These are phyloP conservation scores for Rhimphoctona megacephalus DNA, from an alignment of 2,888 invertebrate genomes.

Conservation along the genomic window DNA sequence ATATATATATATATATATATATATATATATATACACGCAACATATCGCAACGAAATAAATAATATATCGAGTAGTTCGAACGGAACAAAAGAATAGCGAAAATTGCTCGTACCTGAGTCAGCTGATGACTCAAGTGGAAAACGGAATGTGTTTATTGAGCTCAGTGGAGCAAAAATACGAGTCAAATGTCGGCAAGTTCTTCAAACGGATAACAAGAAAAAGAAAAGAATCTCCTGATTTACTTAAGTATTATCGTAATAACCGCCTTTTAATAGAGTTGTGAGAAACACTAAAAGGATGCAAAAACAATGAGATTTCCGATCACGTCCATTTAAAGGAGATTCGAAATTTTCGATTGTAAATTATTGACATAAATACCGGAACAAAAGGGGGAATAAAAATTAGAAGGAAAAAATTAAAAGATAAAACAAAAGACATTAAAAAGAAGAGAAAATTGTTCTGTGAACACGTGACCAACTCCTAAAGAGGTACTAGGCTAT, in stretches of 20 bases:
- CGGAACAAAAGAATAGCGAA: not conserved
- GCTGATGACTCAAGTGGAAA: not conserved
- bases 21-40: conserved; percentile 32
- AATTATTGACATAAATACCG: not conserved
- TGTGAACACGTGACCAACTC: conserved; percentile 45
- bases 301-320: conserved; percentile 13
- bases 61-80: not conserved
- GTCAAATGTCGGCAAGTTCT: not conserved
- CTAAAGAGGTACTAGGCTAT: conserved; percentile 28
- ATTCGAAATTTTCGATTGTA: conserved; percentile 5
- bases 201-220: not conserved
- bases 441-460: conserved; percentile 18
- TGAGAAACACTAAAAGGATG: not conserved
- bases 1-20: not conserved
- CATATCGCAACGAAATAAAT: conserved; percentile 51
- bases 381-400: not conserved
- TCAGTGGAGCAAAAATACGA: conserved; percentile 2
- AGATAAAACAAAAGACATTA: not conserved
- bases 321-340: conserved; percentile 31
- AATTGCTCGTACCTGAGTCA: not conserved
- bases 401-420: not conserved
- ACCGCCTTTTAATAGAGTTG: not conserved
- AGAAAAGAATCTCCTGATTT: not conserved
- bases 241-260: not conserved
- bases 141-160: not conserved